Base-by-base conservation (phyloP, 1,140 invertebrate genomes). In the Hestina assimilis region DNA sequence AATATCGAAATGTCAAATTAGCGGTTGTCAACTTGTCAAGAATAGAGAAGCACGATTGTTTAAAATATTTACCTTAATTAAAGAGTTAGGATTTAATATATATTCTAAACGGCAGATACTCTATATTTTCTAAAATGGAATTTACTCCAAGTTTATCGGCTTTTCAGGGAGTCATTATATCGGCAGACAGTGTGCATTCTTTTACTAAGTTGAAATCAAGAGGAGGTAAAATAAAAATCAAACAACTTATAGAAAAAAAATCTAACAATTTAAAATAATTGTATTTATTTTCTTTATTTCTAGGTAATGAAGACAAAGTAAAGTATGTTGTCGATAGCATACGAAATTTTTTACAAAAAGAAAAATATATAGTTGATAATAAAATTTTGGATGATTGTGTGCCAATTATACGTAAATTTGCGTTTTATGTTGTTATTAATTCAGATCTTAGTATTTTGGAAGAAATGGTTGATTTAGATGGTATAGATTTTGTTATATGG, bases 301-400 rank as follows among this genome's bases (percentile, higher is more conserved):
- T 24, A 88, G 85, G 83, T 1, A 85, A 88, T 66, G 83, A 86
- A 70, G 70, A 79, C 12, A 75, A 76, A 75, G 66, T 88, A 17
- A 52, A 72, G 46, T 69, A 59, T 56, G 59, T 86, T 11, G 53
- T 85, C 11, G 45, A 69, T 2, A 53, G 20, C 20, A 53, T 86
- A 19, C 26, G 20, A 15, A 69, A 69, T 42, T 83, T 81, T 60
- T 51, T 88, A 24, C 51, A 54, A 29, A 69, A 70, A 40, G 65
- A 69, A 66, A 63, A 73, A 11, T 79, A 77, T 31, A 59, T 72
- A 9, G 26, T 62, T 19, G 51, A 67, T 28, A 56, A 73, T 48
- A 58, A 52, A 62, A 50, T 75, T 38, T 33, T 43, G 19, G 52
- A 74, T 57, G 50, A 66, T 33, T 53, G 50, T 8, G 14, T 58